These are phyloP conservation scores for Nemapogon koenigi DNA, from an alignment of 2,888 invertebrate genomes.

Conservation along the genomic window DNA sequence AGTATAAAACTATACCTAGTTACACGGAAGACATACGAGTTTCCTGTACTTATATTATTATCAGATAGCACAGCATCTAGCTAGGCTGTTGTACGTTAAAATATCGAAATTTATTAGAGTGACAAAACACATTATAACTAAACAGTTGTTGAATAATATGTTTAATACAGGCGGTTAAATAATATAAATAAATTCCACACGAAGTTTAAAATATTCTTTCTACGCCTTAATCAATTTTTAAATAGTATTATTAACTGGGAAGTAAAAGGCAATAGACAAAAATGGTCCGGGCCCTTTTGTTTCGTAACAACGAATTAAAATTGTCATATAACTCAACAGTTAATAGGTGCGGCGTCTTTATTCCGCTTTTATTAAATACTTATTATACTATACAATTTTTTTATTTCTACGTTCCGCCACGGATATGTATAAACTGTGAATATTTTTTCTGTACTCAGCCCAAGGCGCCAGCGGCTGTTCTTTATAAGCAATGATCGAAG, in stretches of 20 bases:
- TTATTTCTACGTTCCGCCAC: slow-evolving; percentile 1
- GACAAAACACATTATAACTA: no score
- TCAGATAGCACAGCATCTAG: no score
- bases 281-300: slow-evolving; percentile 5
- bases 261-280: slow-evolving; percentile 3
- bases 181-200: no score
- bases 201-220: no score
- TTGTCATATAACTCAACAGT: slow-evolving; percentile 52
- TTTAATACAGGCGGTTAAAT: no score
- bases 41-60: no score
- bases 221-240: no score
- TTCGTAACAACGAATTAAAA: slow-evolving; percentile 22
- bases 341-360: slow-evolving; percentile 57
- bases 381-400: slow-evolving; percentile 26
- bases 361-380: slow-evolving; percentile 53
- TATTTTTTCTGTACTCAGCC: slow-evolving; percentile 5
- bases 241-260: slow-evolving; percentile 3
- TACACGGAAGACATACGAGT: no score
- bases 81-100: no score
- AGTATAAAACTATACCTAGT: no score
- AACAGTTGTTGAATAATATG: no score
- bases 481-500: slow-evolving; percentile 3
- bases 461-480: slow-evolving; percentile 6
- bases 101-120: no score
- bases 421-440: slow-evolving; percentile 5